Evolutionary conservation across 2,113 vertebrate species (phyloP), one percentile per base, ranked within the genome.

Genomic region (Clarias batrachus): DNA sequence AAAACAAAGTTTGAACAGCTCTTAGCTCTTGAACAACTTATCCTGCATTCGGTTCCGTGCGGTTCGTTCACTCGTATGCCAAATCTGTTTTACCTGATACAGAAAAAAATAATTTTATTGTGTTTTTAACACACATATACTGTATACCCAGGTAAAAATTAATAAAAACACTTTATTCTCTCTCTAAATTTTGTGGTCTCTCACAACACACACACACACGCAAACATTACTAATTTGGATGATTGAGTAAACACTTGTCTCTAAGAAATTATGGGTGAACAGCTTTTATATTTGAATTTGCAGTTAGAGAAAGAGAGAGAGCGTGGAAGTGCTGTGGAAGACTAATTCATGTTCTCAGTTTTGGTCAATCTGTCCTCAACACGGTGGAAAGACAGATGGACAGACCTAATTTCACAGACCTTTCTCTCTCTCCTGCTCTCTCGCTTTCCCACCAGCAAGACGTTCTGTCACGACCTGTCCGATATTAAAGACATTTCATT

Each of bases 371-470:
- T 79, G 73, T 77, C 63, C 54, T 70, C 81, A 77, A 23, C 66
- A n/a, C 65, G 78, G 60, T 13, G 27, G 80, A 78, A 83, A 88
- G 85, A 85, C 83, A 80, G 56, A 80, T 80, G 78, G 78, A 80
- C 78, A 37, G n/a, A 85, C 84, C 27, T 30, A 73, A 78, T 85
- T 83, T 84, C 56, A 73, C 80, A 33, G 83, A 79, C 60, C 65
- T 85, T 68, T 68, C 52, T 68, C 52, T 60, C 63, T 79, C 57
- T 3, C 41, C 76, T 66, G 60, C 65, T 79, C 62, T 60, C 54
- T 57, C 68, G 37, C 81, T 90, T 91, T 90, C 88, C 87, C 85
- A 62, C 78, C 91, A 88, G 91, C 90, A 90, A 87, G 85, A 90
- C 86, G 89, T 86, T 85, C 93, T 93, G 81, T 83, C 71, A 87